phyloP scores from a whole-genome alignment of 2,797 vertebrate genomes.

The Channa striata region DNA sequence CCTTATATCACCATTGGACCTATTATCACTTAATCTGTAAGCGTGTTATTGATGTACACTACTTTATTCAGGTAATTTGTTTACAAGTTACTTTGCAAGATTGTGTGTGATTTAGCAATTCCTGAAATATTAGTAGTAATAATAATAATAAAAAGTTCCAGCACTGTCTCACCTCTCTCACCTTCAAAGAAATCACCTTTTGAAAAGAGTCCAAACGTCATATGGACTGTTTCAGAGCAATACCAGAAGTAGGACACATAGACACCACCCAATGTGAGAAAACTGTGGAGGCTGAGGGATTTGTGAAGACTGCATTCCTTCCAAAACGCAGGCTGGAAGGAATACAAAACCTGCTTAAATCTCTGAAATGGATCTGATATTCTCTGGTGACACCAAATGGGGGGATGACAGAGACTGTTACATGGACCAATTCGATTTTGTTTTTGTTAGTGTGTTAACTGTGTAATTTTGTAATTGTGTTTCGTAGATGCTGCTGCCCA shows the following conservation, averaged over 20 bases:
- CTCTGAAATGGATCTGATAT: background rate
- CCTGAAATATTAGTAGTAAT: too few relatives aligned
- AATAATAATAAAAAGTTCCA: too few relatives aligned
- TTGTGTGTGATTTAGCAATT: too few relatives aligned
- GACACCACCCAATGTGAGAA: background rate
- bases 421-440: background rate
- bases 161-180: background rate
- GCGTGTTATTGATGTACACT: background rate
- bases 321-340: background rate
- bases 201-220: background rate
- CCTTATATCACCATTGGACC: background rate
- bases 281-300: background rate
- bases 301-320: background rate
- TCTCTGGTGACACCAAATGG: background rate
- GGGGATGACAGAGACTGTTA: background rate
- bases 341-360: background rate
- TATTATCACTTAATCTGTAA: background rate
- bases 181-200: too few relatives aligned
- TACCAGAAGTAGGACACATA: background rate
- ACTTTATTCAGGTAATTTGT: too few relatives aligned
- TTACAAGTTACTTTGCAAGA: too few relatives aligned
- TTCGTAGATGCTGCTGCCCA: too few relatives aligned
- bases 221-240: background rate
- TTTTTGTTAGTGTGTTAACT: too few relatives aligned
- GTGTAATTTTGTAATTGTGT: too few relatives aligned